These are phyloP conservation scores for Polymixis lichenea DNA, from an alignment of 2,888 invertebrate species.

Conservation along the genomic window DNA sequence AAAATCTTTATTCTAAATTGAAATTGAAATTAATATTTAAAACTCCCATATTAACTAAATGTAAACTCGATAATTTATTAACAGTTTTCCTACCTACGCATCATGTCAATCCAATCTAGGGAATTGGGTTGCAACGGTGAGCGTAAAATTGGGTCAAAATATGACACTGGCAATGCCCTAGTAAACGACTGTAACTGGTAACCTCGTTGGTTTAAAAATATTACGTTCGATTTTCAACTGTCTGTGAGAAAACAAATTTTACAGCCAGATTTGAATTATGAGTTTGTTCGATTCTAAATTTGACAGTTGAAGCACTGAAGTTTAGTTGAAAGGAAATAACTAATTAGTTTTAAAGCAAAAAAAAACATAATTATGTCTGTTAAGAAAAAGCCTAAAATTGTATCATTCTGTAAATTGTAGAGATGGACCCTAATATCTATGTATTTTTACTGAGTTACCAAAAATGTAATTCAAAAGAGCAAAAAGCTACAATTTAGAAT, in stretches of 20 bases:
- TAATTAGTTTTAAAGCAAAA: not conserved
- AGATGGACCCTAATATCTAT: not conserved
- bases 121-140: slow-evolving; percentile 44
- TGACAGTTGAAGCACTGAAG: not conserved
- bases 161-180: slow-evolving; percentile 44
- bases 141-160: slow-evolving; percentile 43
- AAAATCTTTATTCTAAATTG: not conserved
- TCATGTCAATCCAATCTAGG: slow-evolving; percentile 28
- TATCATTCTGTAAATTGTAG: not conserved
- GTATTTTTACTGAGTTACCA: not conserved
- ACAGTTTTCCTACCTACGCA: slow-evolving; percentile 20
- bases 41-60: not conserved
- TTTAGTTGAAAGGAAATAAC: too few relatives aligned
- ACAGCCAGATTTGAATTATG: not conserved
- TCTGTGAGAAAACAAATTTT: not conserved
- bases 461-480: not conserved
- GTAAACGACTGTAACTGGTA: slow-evolving; percentile 49
- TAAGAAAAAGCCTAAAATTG: too few relatives aligned
- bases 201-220: slow-evolving; percentile 31
- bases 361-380: too few relatives aligned
- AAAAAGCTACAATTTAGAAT: not conserved
- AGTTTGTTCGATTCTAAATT: not conserved
- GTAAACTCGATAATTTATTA: slow-evolving; percentile 1
- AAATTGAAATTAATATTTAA: not conserved
- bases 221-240: slow-evolving; percentile 29